These are phyloP conservation scores for Myiozetetes cayanensis DNA, from an alignment of 2,113 vertebrate genomes.

Conservation along the genomic window DNA sequence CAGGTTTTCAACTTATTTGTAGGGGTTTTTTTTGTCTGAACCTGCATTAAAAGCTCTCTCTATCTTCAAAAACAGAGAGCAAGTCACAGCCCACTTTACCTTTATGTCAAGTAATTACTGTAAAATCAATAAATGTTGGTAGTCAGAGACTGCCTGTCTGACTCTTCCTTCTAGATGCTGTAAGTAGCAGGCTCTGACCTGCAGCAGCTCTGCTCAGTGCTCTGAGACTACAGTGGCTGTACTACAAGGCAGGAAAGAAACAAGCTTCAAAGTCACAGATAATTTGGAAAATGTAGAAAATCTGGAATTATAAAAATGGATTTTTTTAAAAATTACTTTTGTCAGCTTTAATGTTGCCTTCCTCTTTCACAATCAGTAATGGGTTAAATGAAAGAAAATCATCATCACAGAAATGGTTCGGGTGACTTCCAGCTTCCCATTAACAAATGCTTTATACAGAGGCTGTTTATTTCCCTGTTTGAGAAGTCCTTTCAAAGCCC, in stretches of 20 bases:
- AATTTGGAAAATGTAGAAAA: background rate
- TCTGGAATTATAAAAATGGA: background rate
- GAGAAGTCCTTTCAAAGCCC: conserved; percentile 6
- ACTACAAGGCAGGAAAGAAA: background rate
- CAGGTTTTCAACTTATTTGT: background rate
- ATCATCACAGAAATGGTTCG: background rate
- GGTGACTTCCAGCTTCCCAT: background rate
- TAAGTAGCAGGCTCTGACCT: background rate
- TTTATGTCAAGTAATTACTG: background rate
- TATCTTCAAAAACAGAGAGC: background rate
- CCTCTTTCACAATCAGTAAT: background rate
- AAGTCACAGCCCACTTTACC: background rate
- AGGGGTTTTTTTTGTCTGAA: background rate
- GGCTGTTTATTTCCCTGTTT: background rate
- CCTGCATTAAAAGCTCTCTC: background rate
- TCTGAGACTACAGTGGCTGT: background rate
- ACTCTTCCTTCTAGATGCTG: background rate
- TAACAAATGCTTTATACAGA: background rate
- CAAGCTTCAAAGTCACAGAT: background rate
- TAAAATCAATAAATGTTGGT: background rate
- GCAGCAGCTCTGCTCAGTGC: background rate
- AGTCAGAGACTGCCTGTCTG: background rate
- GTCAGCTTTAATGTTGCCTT: background rate
- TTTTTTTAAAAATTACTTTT: background rate
- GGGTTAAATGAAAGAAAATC: background rate